These are phyloP conservation scores for Aphelinus certus DNA, from an alignment of 1,140 invertebrate genomes.

Conservation along the genomic window DNA sequence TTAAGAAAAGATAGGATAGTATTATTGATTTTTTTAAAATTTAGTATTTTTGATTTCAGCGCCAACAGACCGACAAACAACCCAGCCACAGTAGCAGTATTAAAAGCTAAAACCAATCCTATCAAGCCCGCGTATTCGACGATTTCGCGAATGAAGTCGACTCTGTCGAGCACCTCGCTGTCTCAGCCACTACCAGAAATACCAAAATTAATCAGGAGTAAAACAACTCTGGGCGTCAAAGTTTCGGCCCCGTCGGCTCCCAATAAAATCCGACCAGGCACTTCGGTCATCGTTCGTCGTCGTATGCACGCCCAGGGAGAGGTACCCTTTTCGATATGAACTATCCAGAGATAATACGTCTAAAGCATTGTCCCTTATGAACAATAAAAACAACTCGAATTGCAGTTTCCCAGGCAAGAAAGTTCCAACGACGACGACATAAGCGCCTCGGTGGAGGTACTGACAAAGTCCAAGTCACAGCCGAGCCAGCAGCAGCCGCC, in stretches of 20 bases:
- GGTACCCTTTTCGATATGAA: neutral
- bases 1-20: neutral
- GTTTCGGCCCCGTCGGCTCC: constrained; percentile 40
- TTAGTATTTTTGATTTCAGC: neutral
- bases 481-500: constrained; percentile 29
- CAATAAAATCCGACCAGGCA: constrained; percentile 51
- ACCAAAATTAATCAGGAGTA: constrained; percentile 58
- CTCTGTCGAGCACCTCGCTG: constrained; percentile 33
- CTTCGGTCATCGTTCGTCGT: constrained; percentile 51
- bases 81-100: constrained; percentile 24
- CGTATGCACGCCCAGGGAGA: constrained; percentile 45
- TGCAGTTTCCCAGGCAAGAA: constrained; percentile 42
- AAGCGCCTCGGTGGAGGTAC: constrained; percentile 55
- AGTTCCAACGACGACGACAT: constrained; percentile 47
- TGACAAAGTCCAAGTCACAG: constrained; percentile 39
- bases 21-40: neutral
- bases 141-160: constrained; percentile 54
- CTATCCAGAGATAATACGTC: too few species aligned
- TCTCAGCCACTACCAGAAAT: constrained; percentile 48
- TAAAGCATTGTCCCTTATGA: too few species aligned
- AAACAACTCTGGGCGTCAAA: constrained; percentile 59
- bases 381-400: neutral
- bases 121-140: constrained; percentile 62
- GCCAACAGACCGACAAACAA: constrained; percentile 24
- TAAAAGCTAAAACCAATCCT: constrained; percentile 39